Percentiles rank a stretch among this genome's conserved stretches.
phyloP scores from a whole-genome alignment of 1,140 invertebrate genomes.

The Belonocnema kinseyi region DNA sequence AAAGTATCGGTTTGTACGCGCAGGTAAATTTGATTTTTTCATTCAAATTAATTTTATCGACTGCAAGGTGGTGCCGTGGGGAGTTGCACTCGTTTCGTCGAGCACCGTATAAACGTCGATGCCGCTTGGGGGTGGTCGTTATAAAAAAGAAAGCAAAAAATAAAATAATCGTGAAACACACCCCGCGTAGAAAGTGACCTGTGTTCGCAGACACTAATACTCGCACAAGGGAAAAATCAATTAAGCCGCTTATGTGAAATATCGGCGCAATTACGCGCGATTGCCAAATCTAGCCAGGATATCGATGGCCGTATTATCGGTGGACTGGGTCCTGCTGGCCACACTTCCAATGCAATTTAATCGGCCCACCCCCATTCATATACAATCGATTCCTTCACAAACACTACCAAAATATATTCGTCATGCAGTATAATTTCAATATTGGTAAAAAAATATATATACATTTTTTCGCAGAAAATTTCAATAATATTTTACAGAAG shows the following conservation, averaged over 20 bases:
- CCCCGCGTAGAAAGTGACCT: slow-evolving; percentile 35
- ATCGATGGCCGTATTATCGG: slow-evolving; percentile 62
- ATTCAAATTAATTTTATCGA: slow-evolving; percentile 27
- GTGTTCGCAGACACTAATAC: slow-evolving; percentile 38
- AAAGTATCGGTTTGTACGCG: slow-evolving; percentile 33
- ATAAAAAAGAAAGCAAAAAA: slow-evolving; percentile 9
- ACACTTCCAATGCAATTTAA: slow-evolving; percentile 54
- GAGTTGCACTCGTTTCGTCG: slow-evolving; percentile 41
- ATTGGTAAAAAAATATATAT: too few species aligned
- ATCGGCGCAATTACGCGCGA: slow-evolving; percentile 62
- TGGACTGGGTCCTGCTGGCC: slow-evolving; percentile 40
- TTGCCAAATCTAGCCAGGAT: slow-evolving; percentile 60
- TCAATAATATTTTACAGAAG: too few species aligned
- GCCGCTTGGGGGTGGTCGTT: slow-evolving; percentile 12
- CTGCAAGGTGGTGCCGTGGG: slow-evolving; percentile 17
- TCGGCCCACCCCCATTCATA: slow-evolving; percentile 48
- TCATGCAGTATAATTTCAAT: not conserved
- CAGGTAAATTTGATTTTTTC: slow-evolving; percentile 27
- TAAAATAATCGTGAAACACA: slow-evolving; percentile 59
- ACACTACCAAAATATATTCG: not conserved
- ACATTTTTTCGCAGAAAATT: too few species aligned
- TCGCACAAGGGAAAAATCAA: slow-evolving; percentile 62
- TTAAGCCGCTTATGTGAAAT: slow-evolving; percentile 65
- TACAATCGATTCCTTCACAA: slow-evolving; percentile 35
- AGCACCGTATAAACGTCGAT: slow-evolving; percentile 43